These are phyloP conservation scores for Ormyrus labotus DNA, from an alignment of 2,888 invertebrate genomes.

Conservation along the genomic window DNA sequence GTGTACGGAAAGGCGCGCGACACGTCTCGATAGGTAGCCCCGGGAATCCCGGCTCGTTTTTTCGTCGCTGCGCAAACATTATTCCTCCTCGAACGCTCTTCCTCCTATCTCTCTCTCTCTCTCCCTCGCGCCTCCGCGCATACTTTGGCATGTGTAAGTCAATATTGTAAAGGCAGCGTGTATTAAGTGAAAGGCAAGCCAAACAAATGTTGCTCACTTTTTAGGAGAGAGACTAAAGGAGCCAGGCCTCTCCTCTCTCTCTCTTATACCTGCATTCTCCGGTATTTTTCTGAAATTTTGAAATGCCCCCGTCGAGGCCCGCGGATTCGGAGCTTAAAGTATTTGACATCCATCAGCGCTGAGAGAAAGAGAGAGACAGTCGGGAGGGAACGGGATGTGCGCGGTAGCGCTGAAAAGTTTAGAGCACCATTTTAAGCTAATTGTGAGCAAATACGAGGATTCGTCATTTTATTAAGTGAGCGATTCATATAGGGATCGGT, in stretches of 20 bases:
- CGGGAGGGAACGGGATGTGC: too few relatives aligned
- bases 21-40: not conserved
- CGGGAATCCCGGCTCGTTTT: conserved; percentile 30
- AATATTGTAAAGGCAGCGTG: conserved; percentile 68
- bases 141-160: conserved; percentile 68
- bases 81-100: conserved; percentile 62
- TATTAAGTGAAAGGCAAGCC: conserved; percentile 68
- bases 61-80: conserved; percentile 65
- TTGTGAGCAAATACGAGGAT: not conserved
- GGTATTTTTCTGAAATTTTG: conserved; percentile 12
- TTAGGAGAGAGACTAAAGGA: conserved; percentile 15
- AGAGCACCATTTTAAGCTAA: not conserved
- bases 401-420: too few relatives aligned
- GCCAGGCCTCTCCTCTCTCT: conserved; percentile 6
- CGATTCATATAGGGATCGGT: too few relatives aligned
- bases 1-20: not conserved
- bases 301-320: conserved; percentile 9
- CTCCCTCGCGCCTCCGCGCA: conserved; percentile 60
- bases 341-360: conserved; percentile 14
- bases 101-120: too few relatives aligned
- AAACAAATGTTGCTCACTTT: conserved; percentile 64
- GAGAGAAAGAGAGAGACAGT: too few relatives aligned
- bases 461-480: too few relatives aligned
- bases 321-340: conserved; percentile 11
- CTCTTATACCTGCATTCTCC: conserved; percentile 12